Evolutionary conservation across 2,888 invertebrate genomes (phyloP).

Genomic region (Lampropteryx suffumata): DNA sequence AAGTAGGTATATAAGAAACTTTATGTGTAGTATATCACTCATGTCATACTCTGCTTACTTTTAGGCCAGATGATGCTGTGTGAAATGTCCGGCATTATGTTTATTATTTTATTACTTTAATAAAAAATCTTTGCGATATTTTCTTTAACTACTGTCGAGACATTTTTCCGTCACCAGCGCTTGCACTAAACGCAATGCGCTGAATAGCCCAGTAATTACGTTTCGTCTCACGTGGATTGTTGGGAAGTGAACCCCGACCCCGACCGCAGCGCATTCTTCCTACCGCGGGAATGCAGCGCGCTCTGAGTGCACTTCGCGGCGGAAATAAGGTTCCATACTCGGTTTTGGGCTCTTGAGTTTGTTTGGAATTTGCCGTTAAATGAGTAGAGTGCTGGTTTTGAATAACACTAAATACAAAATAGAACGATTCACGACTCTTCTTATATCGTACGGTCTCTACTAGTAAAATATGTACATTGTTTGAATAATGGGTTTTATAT

Average conservation of each 20-base stretch:
- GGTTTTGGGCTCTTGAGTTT: not conserved
- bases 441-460: no score
- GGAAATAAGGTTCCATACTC: not conserved
- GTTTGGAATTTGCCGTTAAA: not conserved
- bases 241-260: conserved; percentile 9
- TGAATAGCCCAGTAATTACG: conserved; percentile 26
- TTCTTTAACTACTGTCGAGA: not conserved
- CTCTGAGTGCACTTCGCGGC: not conserved
- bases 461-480: no score
- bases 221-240: conserved; percentile 18
- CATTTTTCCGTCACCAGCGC: not conserved
- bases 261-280: conserved; percentile 12
- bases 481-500: no score
- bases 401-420: no score
- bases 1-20: no score
- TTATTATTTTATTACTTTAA: no score
- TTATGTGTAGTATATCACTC: no score
- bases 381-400: no score
- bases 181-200: conserved; percentile 2
- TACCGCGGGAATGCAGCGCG: conserved; percentile 1
- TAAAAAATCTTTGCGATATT: not conserved
- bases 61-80: no score
- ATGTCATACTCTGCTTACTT: no score
- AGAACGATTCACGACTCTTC: no score
- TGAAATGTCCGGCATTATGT: no score